These are phyloP conservation scores for Cheirogaleus major DNA, from an alignment of 2,797 vertebrate genomes.

Conservation along the genomic window DNA sequence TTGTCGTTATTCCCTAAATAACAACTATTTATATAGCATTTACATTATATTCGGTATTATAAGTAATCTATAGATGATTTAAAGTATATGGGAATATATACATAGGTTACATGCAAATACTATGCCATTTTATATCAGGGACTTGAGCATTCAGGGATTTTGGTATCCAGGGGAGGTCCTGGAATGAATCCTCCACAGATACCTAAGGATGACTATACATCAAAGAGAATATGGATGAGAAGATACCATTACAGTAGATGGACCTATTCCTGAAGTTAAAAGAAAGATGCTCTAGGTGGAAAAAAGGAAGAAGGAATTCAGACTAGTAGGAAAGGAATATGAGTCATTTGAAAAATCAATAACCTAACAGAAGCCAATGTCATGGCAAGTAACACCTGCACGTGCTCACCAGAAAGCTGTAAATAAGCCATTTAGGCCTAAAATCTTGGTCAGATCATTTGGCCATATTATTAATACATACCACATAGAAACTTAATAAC, in stretches of 20 bases:
- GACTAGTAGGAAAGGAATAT: not conserved
- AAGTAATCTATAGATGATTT: not conserved
- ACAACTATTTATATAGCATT: not conserved
- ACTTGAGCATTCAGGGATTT: not conserved
- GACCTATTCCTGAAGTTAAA: not conserved
- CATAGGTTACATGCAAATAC: not conserved
- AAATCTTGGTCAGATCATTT: not conserved
- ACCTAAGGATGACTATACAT: not conserved
- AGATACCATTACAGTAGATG: not conserved
- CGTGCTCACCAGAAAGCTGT: not conserved
- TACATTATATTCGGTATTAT: not conserved
- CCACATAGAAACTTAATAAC: not conserved
- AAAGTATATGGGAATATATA: not conserved
- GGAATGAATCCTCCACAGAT: not conserved
- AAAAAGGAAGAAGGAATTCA: not conserved
- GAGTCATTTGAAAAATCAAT: not conserved
- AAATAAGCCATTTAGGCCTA: not conserved
- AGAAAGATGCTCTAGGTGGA: not conserved
- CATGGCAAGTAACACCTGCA: not conserved
- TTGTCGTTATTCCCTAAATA: not conserved
- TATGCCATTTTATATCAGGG: not conserved
- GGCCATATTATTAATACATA: not conserved
- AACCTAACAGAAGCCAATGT: not conserved
- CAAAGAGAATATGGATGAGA: not conserved
- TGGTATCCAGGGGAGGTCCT: not conserved